A percentile compares a stretch with the other conserved stretches of the same genome.
Conservation (phyloP, 2,113 vertebrate species). For the Oreochromis tanganicae region DNA sequence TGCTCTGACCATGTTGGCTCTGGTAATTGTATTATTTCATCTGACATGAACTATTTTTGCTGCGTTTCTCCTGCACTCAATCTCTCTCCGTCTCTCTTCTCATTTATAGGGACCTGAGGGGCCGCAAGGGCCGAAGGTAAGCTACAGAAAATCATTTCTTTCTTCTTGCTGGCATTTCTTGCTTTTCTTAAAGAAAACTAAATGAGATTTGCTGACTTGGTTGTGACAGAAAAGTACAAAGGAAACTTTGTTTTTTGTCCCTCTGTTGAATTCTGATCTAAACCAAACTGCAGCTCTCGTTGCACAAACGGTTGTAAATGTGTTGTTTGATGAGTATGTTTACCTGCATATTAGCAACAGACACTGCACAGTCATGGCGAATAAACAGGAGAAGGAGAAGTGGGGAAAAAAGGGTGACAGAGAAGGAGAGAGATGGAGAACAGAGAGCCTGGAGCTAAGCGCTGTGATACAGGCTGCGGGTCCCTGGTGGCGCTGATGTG, state of each 20-base stretch:
- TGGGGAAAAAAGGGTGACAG: background rate
- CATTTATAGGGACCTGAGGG: constrained; percentile 86
- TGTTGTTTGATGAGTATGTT: background rate
- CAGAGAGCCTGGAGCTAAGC: constrained; percentile 16
- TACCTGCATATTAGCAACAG: constrained; percentile 1
- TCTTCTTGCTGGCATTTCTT: background rate
- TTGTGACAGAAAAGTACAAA: background rate
- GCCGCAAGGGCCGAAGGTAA: constrained; percentile 89
- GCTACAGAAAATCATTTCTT: constrained; percentile 38
- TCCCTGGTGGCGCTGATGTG: constrained; percentile 45
- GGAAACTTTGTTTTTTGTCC: background rate
- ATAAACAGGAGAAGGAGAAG: background rate
- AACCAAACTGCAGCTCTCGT: background rate
- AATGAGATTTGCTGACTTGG: background rate
- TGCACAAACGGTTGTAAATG: background rate
- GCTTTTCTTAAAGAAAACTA: background rate
- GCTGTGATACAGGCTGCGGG: background rate
- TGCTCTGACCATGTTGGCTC: constrained; percentile 58
- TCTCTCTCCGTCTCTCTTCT: background rate
- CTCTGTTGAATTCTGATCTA: background rate
- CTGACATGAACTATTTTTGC: constrained; percentile 43
- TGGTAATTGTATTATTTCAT: constrained; percentile 71
- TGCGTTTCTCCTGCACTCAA: background rate
- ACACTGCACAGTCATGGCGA: background rate
- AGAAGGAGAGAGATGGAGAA: constrained; percentile 21